A percentile compares a stretch with the other conserved stretches of the same genome.
These are phyloP conservation scores for Apteryx mantelli DNA, from an alignment of 2,113 vertebrate genomes.

Conservation along the genomic window DNA sequence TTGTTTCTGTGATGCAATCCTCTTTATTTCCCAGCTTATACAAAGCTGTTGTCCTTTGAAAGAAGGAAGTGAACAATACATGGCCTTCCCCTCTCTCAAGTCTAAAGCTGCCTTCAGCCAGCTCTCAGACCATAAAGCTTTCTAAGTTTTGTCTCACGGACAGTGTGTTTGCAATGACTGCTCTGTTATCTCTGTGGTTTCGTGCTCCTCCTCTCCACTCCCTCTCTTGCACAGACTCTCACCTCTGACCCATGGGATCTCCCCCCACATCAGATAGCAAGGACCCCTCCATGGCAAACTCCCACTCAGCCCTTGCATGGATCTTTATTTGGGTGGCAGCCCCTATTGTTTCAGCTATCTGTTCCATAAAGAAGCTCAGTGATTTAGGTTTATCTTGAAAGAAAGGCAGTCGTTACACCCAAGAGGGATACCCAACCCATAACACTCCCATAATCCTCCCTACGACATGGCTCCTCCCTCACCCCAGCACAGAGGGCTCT, in stretches of 20 bases:
- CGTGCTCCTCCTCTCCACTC: not conserved
- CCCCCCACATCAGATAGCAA: not conserved
- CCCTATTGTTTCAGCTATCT: conserved; percentile 16
- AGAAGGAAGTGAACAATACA: not conserved
- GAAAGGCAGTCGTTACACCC: not conserved
- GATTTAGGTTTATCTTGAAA: not conserved
- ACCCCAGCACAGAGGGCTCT: not conserved
- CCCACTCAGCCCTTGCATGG: not conserved
- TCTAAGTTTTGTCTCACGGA: accelerated
- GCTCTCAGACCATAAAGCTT: not conserved
- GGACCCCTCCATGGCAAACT: not conserved
- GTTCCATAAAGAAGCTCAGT: not conserved
- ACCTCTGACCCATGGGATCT: not conserved
- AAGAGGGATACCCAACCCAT: not conserved
- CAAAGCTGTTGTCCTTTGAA: not conserved
- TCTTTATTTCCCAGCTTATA: not conserved
- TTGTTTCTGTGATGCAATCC: not conserved
- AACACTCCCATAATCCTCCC: not conserved
- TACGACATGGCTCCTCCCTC: not conserved
- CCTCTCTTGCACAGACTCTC: not conserved
- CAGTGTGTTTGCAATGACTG: not conserved
- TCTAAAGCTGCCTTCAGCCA: not conserved
- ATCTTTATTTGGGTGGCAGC: not conserved
- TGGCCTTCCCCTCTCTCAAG: not conserved
- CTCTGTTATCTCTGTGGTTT: not conserved